Evolutionary conservation across 2,888 invertebrate species (phyloP).

Genomic region (Busseola fusca): DNA sequence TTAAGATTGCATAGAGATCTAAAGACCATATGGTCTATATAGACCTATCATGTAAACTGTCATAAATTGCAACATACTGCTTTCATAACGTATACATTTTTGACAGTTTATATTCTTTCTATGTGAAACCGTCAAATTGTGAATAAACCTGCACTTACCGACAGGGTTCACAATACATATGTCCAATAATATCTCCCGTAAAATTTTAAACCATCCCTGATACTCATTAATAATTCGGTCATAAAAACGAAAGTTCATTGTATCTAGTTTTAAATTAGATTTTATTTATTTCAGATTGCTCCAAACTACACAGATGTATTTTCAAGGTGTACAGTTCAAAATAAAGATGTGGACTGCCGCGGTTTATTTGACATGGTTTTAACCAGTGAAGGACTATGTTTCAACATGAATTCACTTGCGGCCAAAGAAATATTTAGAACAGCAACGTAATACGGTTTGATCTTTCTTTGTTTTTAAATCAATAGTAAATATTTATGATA

Average conservation of each 20-base stretch:
- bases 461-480: neutral
- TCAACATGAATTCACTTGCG: slow-evolving; percentile 68
- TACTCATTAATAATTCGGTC: neutral
- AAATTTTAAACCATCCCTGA: too few relatives aligned
- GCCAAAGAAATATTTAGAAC: slow-evolving; percentile 66
- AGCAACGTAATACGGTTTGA: slow-evolving; percentile 41
- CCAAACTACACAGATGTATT: slow-evolving; percentile 28
- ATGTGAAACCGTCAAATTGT: neutral
- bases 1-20: too few relatives aligned
- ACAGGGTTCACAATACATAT: too few relatives aligned
- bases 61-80: neutral
- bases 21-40: too few relatives aligned
- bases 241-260: neutral
- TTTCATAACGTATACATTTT: neutral
- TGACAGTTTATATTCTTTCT: neutral
- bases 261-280: neutral
- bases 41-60: too few relatives aligned
- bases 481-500: neutral
- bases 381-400: slow-evolving; percentile 72
- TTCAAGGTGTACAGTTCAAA: neutral
- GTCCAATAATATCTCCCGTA: too few relatives aligned
- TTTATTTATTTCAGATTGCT: slow-evolving; percentile 36
- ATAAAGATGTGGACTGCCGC: rapidly evolving
- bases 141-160: neutral
- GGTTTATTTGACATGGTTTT: slow-evolving; percentile 59